phyloP scores from a whole-genome alignment of 2,797 vertebrate species.

The Falco biarmicus region DNA sequence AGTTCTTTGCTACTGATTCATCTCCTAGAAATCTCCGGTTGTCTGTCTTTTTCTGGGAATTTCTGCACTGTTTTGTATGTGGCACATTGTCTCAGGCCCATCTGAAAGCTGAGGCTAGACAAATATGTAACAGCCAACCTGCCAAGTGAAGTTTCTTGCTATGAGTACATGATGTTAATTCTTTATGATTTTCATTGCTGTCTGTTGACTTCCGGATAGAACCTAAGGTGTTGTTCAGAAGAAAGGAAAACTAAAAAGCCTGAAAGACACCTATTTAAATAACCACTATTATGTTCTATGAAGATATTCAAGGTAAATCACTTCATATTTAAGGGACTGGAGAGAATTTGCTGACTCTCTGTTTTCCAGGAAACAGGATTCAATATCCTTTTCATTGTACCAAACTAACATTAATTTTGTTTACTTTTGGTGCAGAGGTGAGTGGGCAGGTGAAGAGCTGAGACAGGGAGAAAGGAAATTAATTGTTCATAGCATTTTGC shows the following conservation, averaged over 20 bases:
- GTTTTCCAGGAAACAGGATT: background rate
- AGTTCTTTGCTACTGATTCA: background rate
- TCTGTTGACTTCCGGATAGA: background rate
- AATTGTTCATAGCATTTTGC: background rate
- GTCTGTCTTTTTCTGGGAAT: background rate
- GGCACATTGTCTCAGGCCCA: background rate
- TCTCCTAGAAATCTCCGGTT: background rate
- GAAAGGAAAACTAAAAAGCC: background rate
- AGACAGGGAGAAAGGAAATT: background rate
- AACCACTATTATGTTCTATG: background rate
- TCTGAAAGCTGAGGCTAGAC: background rate
- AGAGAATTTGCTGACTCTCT: background rate
- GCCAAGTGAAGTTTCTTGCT: background rate
- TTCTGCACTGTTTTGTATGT: background rate
- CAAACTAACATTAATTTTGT: background rate
- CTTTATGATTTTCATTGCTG: background rate
- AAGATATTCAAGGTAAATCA: background rate
- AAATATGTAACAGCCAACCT: background rate
- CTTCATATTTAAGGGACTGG: background rate
- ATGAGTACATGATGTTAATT: background rate
- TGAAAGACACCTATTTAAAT: background rate
- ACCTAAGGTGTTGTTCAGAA: background rate
- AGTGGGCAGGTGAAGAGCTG: background rate
- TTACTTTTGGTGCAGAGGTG: background rate
- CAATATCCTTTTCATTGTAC: background rate